Percentiles rank a stretch among this genome's conserved stretches.
phyloP scores from a whole-genome alignment of 2,888 invertebrate species.

The Amphiduros pacificus region DNA sequence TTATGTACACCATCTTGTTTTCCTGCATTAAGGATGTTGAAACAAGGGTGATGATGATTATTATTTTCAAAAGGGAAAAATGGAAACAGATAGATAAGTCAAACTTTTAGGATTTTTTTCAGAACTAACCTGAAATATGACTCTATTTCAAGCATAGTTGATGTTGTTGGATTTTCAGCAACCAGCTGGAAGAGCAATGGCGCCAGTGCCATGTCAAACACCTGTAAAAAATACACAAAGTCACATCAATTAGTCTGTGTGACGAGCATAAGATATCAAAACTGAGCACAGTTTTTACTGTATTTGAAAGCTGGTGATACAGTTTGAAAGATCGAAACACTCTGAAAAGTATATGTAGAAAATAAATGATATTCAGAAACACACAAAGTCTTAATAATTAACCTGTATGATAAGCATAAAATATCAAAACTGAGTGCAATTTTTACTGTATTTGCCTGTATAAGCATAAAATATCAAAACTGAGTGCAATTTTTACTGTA shows the following conservation, averaged over 20 bases:
- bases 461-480: not conserved
- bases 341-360: no score
- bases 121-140: slow-evolving; percentile 13
- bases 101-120: not conserved
- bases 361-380: no score
- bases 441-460: not conserved
- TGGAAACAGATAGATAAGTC: no score
- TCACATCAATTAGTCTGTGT: not conserved
- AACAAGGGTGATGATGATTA: no score
- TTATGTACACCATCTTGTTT: no score
- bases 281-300: not conserved
- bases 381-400: no score
- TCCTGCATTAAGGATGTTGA: no score
- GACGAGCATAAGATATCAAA: not conserved
- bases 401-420: not conserved
- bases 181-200: slow-evolving; percentile 70
- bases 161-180: slow-evolving; percentile 65
- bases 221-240: slow-evolving; percentile 60
- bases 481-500: no score
- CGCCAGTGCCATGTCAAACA: slow-evolving; percentile 74
- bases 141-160: slow-evolving; percentile 61
- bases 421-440: not conserved
- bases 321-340: no score
- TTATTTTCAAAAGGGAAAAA: no score
- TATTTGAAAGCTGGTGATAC: not conserved